These are phyloP conservation scores for Synergus japonicus DNA, from an alignment of 2,888 invertebrate genomes.

Conservation along the genomic window DNA sequence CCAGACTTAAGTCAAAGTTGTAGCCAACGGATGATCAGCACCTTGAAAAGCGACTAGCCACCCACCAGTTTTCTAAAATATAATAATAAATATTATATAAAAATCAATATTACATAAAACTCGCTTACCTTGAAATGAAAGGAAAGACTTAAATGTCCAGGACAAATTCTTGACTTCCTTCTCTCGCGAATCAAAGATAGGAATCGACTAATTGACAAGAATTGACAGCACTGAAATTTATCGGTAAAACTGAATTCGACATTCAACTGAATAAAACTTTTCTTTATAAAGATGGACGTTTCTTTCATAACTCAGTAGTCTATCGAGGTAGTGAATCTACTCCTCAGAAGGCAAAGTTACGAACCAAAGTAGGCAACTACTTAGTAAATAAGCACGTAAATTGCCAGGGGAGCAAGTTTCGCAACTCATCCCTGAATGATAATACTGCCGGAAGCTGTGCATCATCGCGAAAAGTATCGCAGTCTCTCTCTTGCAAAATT, in stretches of 20 bases:
- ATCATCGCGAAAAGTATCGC: constrained; percentile 7
- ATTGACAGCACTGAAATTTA: neutral
- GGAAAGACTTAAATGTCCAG: too few species aligned
- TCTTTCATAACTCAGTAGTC: neutral
- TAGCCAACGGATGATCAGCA: too few species aligned
- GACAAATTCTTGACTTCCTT: neutral
- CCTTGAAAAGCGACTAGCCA: too few species aligned
- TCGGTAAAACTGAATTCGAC: neutral
- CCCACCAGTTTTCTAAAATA: too few species aligned
- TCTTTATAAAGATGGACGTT: neutral
- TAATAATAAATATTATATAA: too few species aligned
- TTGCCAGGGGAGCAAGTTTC: neutral
- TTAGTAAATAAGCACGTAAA: constrained; percentile 10
- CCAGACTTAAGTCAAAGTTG: too few species aligned
- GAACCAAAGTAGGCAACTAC: constrained; percentile 1
- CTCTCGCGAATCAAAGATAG: neutral
- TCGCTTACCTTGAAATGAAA: too few species aligned
- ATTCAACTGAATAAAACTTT: neutral
- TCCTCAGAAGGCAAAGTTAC: neutral
- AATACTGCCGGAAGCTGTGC: constrained; percentile 5
- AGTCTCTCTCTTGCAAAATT: neutral
- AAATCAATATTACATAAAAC: too few species aligned
- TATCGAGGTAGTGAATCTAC: neutral
- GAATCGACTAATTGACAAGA: neutral
- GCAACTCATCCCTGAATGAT: constrained; percentile 10